phyloP scores from a whole-genome alignment of 2,113 vertebrate species.

The Macquaria australasica region DNA sequence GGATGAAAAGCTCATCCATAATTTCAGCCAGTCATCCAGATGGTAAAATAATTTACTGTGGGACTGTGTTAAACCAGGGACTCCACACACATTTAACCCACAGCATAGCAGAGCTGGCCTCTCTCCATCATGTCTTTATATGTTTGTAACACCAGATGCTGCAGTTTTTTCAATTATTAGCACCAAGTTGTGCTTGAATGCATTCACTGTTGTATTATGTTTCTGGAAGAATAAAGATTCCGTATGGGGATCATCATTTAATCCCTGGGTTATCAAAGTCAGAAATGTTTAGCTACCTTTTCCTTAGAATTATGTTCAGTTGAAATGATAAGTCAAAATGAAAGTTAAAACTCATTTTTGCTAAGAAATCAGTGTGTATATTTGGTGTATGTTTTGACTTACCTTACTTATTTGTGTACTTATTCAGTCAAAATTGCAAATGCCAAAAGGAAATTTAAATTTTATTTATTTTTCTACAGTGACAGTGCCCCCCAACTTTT shows the following conservation, averaged over 20 bases:
- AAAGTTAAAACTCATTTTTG: not conserved
- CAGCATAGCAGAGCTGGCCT: conserved; percentile 21
- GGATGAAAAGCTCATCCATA: conserved; percentile 16
- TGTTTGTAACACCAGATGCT: conserved; percentile 31
- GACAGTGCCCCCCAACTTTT: too few relatives aligned
- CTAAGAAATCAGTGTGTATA: not conserved
- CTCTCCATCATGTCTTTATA: not conserved
- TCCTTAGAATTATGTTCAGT: too few relatives aligned
- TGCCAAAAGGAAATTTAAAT: too few relatives aligned
- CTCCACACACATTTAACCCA: conserved; percentile 43
- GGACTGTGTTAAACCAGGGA: conserved; percentile 14
- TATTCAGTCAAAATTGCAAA: too few relatives aligned
- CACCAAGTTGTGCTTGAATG: not conserved
- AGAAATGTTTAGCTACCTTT: not conserved
- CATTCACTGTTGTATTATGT: not conserved
- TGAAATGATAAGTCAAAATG: not conserved
- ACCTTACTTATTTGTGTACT: too few relatives aligned
- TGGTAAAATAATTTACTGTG: conserved; percentile 45
- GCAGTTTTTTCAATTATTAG: not conserved
- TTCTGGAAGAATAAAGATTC: not conserved
- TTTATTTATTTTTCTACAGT: too few relatives aligned
- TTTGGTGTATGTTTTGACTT: too few relatives aligned
- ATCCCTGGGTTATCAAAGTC: not conserved
- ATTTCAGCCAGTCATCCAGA: conserved; percentile 33
- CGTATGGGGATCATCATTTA: too few relatives aligned